Percentiles rank a stretch among this genome's conserved stretches.
phyloP scores from a whole-genome alignment of 1,140 invertebrate species.

The Ceratina japonica region DNA sequence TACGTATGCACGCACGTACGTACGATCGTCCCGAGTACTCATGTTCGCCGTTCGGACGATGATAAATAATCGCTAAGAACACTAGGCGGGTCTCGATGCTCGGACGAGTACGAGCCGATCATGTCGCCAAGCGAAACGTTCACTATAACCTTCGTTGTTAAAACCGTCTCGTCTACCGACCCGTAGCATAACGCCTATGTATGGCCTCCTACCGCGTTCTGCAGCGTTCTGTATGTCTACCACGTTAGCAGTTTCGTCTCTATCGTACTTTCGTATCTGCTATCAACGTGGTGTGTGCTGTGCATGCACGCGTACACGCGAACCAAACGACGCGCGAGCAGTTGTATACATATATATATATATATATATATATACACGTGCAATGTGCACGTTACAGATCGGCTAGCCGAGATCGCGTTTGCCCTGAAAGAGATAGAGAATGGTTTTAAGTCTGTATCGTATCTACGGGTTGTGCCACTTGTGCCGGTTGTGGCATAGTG shows the following conservation, averaged over 20 bases:
- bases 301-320: background rate
- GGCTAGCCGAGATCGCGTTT: conserved; percentile 18
- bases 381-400: conserved; percentile 16
- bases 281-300: background rate
- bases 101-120: background rate
- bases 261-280: conserved; percentile 40
- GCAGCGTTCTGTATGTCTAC: conserved; percentile 21
- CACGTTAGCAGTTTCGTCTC: conserved; percentile 34
- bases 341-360: background rate
- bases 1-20: conserved; percentile 11
- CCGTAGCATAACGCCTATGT: background rate
- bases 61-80: conserved; percentile 42
- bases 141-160: conserved; percentile 29
- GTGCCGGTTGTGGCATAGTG: conserved; percentile 33
- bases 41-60: background rate
- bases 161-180: conserved; percentile 18
- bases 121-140: conserved; percentile 37
- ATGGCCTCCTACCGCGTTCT: conserved; percentile 34
- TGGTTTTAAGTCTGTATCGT: conserved; percentile 13
- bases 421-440: conserved; percentile 32
- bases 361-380: background rate
- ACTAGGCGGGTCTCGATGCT: conserved; percentile 28
- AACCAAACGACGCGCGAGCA: background rate
- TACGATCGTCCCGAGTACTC: background rate
- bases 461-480: conserved; percentile 33